Base-by-base conservation (phyloP, 2,797 vertebrate species). In the Pipistrellus kuhlii region DNA sequence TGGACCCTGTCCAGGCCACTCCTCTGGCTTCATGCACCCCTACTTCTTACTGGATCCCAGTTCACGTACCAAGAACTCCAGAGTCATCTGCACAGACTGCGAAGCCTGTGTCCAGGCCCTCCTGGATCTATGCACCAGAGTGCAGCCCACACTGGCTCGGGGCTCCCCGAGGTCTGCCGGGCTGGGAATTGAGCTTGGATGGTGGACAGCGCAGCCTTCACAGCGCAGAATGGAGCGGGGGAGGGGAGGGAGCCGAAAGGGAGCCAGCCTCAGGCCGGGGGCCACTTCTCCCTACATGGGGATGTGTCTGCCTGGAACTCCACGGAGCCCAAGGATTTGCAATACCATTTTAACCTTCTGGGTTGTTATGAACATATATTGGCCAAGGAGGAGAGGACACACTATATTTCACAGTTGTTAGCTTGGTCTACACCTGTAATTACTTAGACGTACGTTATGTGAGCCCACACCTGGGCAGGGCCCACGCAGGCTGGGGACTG, bases 121-220 rank as follows among this genome's bases (percentile, higher is more conserved):
- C 25, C 20, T 18, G 13, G n/a, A n/a, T 30, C 1, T 44, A 17
- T 77, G 32, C 4, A 3, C 17, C 15, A 1, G 20, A 0, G 5
- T 0, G 7, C 51, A 32, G 55, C 46, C 41, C 2, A 2, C 9
- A 0, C 5, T 38, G n/a, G n/a, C 64, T 53, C 30, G 0, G 41
- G n/a, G 30, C 35, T 30, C 2, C 72, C 27, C 27, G 11, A 46
- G 82, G 68, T 51, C 53, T 25, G 13, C 8, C 32, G 90, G 41
- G 18, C 38, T 5, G 4, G 78, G 10, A 59, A 32, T 6, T 44
- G 55, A 91, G 20, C 68, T 44, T 23, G 53, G 35, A 25, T 0
- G 62, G 30, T 35, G 23, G 30, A 44, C 41, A 7, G n/a, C 32
- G 15, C 1, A 64, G 25, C 41, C 44, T 78, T 75, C 48, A 5